Conservation (phyloP, 2,888 invertebrate genomes). For the Polia nebulosa region DNA sequence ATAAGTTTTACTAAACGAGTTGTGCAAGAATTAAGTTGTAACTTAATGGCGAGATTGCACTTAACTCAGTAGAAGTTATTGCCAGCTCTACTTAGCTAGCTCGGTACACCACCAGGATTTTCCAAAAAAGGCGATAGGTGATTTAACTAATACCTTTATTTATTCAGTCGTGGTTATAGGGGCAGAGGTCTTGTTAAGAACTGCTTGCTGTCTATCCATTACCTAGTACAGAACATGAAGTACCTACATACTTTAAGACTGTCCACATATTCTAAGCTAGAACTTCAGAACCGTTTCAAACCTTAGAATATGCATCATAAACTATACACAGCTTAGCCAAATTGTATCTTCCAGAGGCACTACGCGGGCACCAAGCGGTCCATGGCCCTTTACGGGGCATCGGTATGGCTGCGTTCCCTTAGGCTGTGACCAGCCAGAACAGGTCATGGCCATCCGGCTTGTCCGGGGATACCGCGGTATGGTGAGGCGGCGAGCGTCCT, state of each 20-base stretch:
- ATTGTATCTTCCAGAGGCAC: too few species aligned
- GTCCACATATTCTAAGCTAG: too few species aligned
- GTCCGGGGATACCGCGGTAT: too few species aligned
- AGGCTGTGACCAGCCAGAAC: too few species aligned
- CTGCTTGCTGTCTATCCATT: not conserved
- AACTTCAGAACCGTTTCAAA: not conserved
- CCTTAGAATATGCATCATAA: not conserved
- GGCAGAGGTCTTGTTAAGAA: not conserved
- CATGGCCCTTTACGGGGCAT: too few species aligned
- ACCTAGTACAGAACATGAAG: not conserved
- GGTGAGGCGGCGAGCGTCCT: too few species aligned
- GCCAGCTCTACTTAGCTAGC: not conserved
- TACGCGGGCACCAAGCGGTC: too few species aligned
- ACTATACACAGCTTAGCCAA: not conserved
- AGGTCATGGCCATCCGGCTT: too few species aligned
- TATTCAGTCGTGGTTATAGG: too few species aligned
- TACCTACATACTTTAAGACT: too few species aligned
- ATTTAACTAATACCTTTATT: constrained; percentile 5
- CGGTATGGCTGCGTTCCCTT: too few species aligned
- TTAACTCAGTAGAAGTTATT: constrained; percentile 19
- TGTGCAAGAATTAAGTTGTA: constrained; percentile 51
- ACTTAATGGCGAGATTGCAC: constrained; percentile 15
- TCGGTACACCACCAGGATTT: constrained; percentile 4
- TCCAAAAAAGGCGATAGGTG: constrained; percentile 2
- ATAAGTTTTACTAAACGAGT: constrained; percentile 41